Evolutionary conservation across 2,113 vertebrate genomes (phyloP), one percentile per base, ranked within the genome.

Genomic region (Lathamus discolor): DNA sequence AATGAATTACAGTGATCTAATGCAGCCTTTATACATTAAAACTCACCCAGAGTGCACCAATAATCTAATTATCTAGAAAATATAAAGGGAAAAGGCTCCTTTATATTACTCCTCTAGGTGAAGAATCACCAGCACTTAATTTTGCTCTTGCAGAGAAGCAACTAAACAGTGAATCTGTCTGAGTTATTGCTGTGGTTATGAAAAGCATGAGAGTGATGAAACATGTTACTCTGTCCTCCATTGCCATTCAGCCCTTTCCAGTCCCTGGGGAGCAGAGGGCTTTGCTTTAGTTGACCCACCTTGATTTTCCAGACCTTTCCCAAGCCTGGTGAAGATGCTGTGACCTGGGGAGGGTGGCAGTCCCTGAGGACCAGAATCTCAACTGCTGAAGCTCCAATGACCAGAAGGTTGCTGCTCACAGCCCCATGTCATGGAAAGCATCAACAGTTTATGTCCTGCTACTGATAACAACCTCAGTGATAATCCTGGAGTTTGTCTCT

Each of bases 11-110:
- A n/a, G 76, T 41, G 88, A 73, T 87, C 72, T 91, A 82, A 81
- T 48, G 10, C 11, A 84, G 83, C 90, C 64, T 83, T 79, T 77
- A 25, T 35, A 39, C 84, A 76, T 10, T 57, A 49, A 55, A 83
- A 66, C 90, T 37, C 91, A 80, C 83, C 94, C 76, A 24, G 64
- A 89, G 76, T 1, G 19, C 77, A n/a, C 41, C 81, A 57, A 33
- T 84, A 13, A 72, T 86, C 85, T 73, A 62, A 86, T 72, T 92
- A 95, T 39, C 64, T 75, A 74, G 88, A 37, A 95, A 90, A 83
- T 6, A 74, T 16, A 64, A 77, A 67, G 59, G 74, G 29, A 85
- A 94, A 52, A 90, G 55, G 11, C 79, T 89, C 80, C 75, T 92
- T 81, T n/a, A 46, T 0, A 0, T 61, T 44, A 74, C 84, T 93